These are phyloP conservation scores for Lepidochitona cinerea DNA, from an alignment of 2,888 invertebrate species.

Conservation along the genomic window DNA sequence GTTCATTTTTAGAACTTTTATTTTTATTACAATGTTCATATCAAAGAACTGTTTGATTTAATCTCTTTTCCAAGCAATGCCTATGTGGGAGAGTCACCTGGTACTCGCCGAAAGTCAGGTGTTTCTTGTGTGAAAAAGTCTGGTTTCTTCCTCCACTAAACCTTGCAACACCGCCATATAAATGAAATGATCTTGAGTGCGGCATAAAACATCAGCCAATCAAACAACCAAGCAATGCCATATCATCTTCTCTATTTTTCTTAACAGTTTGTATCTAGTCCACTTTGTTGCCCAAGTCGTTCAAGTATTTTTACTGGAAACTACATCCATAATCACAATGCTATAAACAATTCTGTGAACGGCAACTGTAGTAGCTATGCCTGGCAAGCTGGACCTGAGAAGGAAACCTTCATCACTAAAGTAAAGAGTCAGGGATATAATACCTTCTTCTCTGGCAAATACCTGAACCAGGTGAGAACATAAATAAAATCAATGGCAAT, in stretches of 20 bases:
- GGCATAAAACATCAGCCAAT: too few relatives aligned
- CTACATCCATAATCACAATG: slow-evolving; percentile 86
- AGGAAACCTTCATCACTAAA: slow-evolving; percentile 78
- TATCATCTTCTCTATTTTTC: slow-evolving; percentile 19
- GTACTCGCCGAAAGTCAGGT: too few relatives aligned
- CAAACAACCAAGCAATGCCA: too few relatives aligned
- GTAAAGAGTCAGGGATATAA: slow-evolving; percentile 80
- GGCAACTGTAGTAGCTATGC: slow-evolving; percentile 83
- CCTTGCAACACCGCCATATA: too few relatives aligned
- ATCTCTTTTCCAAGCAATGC: too few relatives aligned
- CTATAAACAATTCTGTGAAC: slow-evolving; percentile 82
- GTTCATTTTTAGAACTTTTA: too few relatives aligned
- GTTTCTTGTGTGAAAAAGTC: too few relatives aligned
- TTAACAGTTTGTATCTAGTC: slow-evolving; percentile 84
- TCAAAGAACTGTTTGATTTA: too few relatives aligned
- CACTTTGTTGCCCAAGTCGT: slow-evolving; percentile 93
- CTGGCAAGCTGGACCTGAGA: slow-evolving; percentile 81
- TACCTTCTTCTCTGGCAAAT: slow-evolving; percentile 95
- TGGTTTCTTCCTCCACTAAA: too few relatives aligned
- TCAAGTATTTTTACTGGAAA: slow-evolving; percentile 87
- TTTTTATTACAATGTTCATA: too few relatives aligned
- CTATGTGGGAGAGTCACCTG: too few relatives aligned
- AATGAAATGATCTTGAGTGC: too few relatives aligned
- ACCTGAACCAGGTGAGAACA: slow-evolving; percentile 87
- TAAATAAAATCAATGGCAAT: neutral